Evolutionary conservation across 2,888 invertebrate genomes (phyloP), one percentile per base, ranked within the genome.

Genomic region (Ophonus ardosiacus): DNA sequence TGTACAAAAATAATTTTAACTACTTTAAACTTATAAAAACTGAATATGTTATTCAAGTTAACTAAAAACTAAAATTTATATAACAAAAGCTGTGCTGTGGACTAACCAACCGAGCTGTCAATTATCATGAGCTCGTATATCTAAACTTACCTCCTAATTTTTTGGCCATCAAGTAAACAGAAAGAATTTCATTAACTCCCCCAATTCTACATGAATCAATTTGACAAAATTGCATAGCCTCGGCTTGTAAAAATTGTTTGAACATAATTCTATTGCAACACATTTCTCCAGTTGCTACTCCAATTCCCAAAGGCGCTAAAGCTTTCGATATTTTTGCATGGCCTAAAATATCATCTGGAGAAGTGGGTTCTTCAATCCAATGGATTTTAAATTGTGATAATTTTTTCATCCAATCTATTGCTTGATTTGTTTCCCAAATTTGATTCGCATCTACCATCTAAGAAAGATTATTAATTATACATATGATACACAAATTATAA

Each of bases 311-410:
- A 0, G 96, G 95, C 87, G 95, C 92, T 17, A 95, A 90, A 81
- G 95, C 96, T 89, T 95, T 93, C 0, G 97, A 93, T 87, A 98
- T 97, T 76, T 93, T 92, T 0, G 95, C 95, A 90, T 98, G 98
- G 0, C 97, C 98, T n/a, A 97, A 91, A 2, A 97, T 92, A 89
- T 98, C 98, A 90, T 98, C 98, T 0, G 98, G 97, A 2, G 96
- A 96, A 0, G 98, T 98, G 0, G 98, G 98, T 89, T 98, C 98
- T 90, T 98, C 98, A 84, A 98, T 97, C 98, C 98, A 98, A 81
- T 95, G 90, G 1, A 96, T 94, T 87, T 96, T 95, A 88, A 95
- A 95, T 59, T 94, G 93, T 0, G 95, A 94, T 85, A 98, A 90
- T 81, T 94, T 91, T 89, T 94, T 95, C 95, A 97, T 96, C 97